A percentile compares a stretch with the other conserved stretches of the same genome.
These are phyloP conservation scores for Atherinomorus stipes DNA, from an alignment of 2,113 vertebrate species.

Conservation along the genomic window DNA sequence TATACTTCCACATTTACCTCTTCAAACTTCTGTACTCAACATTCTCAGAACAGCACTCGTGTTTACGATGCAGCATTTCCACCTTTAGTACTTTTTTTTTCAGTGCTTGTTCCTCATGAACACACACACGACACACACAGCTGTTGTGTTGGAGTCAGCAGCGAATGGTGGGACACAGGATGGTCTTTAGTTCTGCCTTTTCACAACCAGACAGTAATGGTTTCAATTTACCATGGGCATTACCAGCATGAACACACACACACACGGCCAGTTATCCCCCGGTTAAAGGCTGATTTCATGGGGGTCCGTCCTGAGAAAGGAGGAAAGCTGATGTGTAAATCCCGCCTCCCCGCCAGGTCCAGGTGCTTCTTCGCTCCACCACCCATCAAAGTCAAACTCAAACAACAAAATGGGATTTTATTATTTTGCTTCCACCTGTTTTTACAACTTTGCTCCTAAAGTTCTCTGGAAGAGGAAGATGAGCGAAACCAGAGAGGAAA, in stretches of 20 bases:
- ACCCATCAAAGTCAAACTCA: constrained; percentile 14
- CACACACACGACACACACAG: constrained; percentile 10
- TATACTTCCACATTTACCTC: too few relatives aligned
- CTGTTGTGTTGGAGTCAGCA: constrained; percentile 26
- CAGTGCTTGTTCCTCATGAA: not conserved
- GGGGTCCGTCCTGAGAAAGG: constrained; percentile 32
- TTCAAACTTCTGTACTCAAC: too few relatives aligned
- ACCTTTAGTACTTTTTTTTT: not conserved
- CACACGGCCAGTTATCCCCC: constrained; percentile 27
- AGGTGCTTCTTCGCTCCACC: constrained; percentile 40
- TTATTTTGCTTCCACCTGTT: constrained; percentile 1
- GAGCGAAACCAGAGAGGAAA: too few relatives aligned
- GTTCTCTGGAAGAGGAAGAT: too few relatives aligned
- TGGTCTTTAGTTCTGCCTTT: constrained; percentile 58
- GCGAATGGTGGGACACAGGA: constrained; percentile 36
- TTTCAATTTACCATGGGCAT: constrained; percentile 60
- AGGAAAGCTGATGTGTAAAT: constrained; percentile 27
- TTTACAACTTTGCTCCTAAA: not conserved
- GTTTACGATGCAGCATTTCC: too few relatives aligned
- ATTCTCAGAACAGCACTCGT: too few relatives aligned
- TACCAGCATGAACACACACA: constrained; percentile 29
- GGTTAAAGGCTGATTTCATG: constrained; percentile 57
- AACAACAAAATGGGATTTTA: not conserved
- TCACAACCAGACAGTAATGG: constrained; percentile 58
- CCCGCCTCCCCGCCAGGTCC: constrained; percentile 20